Evolutionary conservation across 2,888 invertebrate genomes (phyloP).

Genomic region (Ormia ochracea): DNA sequence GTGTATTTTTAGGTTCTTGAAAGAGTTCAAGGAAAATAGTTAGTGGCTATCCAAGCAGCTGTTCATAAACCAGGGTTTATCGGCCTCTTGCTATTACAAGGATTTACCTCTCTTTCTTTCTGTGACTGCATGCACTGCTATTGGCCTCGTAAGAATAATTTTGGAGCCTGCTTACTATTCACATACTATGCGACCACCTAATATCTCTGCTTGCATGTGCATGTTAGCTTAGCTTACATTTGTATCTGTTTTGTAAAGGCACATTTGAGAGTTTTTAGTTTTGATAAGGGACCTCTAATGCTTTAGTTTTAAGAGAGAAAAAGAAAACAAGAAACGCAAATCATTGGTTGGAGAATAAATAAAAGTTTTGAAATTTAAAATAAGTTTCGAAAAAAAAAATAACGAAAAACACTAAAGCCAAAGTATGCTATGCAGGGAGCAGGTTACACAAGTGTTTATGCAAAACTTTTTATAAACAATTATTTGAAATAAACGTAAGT

Average conservation of each 20-base stretch:
- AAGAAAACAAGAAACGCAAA: slow-evolving; percentile 29
- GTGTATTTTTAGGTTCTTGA: no score
- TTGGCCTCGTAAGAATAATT: no score
- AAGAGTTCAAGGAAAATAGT: no score
- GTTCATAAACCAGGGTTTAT: no score
- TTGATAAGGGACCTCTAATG: slow-evolving; percentile 48
- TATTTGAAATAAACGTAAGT: background rate
- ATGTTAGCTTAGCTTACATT: no score
- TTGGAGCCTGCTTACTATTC: no score
- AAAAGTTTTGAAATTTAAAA: slow-evolving; percentile 55
- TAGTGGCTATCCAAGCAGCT: no score
- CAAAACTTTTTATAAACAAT: slow-evolving; percentile 32
- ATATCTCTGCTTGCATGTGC: background rate
- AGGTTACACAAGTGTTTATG: slow-evolving; percentile 39
- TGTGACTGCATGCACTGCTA: no score
- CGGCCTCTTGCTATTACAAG: no score
- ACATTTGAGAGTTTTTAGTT: slow-evolving; percentile 48
- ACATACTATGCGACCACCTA: background rate
- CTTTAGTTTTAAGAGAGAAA: slow-evolving; percentile 12
- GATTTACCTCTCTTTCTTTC: no score
- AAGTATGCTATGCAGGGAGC: slow-evolving; percentile 16
- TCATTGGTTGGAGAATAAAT: slow-evolving; percentile 55
- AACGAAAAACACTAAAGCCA: background rate
- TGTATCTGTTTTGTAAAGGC: background rate
- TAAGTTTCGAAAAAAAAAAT: slow-evolving; percentile 16